Percentiles rank a stretch among this genome's conserved stretches.
phyloP scores from a whole-genome alignment of 53 echinoderm and acorn worm genomes.

The Echinometra lucunter region DNA sequence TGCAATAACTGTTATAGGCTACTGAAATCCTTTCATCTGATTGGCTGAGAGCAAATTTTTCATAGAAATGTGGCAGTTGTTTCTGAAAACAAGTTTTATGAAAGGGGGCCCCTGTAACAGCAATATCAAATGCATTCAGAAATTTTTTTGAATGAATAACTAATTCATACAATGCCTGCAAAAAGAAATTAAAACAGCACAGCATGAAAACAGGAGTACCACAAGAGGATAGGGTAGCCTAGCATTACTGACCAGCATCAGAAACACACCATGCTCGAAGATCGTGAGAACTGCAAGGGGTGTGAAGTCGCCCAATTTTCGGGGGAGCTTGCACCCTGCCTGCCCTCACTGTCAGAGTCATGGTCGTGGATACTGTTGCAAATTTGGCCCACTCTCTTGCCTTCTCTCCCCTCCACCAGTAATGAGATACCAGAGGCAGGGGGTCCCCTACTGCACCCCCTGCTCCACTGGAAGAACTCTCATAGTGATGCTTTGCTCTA shows the following conservation, averaged over 20 bases:
- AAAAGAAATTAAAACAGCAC: too few species aligned
- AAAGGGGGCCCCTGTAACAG: too few species aligned
- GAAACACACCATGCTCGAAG: neutral
- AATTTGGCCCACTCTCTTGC: constrained; percentile 59
- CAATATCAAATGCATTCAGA: too few species aligned
- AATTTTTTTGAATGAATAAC: too few species aligned
- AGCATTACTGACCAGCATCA: neutral
- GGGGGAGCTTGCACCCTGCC: constrained; percentile 21
- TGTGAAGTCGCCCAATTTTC: constrained; percentile 47
- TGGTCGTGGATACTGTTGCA: constrained; percentile 69
- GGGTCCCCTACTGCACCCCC: constrained; percentile 54
- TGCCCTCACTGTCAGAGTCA: constrained; percentile 60
- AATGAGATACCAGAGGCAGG: constrained; percentile 68
- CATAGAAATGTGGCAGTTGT: too few species aligned
- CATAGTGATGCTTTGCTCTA: neutral
- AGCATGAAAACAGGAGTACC: neutral
- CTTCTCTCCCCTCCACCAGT: constrained; percentile 44
- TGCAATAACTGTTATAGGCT: too few species aligned
- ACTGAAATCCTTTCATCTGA: too few species aligned
- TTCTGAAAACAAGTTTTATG: too few species aligned
- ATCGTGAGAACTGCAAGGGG: neutral
- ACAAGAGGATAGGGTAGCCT: neutral
- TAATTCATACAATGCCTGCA: too few species aligned
- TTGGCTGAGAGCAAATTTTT: too few species aligned
- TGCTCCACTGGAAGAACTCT: constrained; percentile 3